Evolutionary conservation across 37 sponge, comb jelly and placozoan species (phyloP).

Genomic region (Hexactinellida sp.): DNA sequence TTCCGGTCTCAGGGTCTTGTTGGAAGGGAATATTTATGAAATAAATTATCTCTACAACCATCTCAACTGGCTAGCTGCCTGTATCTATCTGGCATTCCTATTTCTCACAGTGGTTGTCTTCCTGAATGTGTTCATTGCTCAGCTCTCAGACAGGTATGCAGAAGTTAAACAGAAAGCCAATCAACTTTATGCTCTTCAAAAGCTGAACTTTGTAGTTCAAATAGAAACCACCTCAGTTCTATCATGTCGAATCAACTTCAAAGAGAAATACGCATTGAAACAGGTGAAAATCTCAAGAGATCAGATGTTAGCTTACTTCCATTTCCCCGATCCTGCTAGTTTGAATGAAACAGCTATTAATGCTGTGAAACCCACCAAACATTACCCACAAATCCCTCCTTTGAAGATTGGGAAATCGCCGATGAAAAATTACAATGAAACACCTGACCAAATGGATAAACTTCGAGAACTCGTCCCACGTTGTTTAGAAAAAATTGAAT

Average conservation of each 20-base stretch:
- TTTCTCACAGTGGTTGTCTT: not conserved
- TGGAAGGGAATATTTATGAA: not conserved
- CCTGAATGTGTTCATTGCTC: not conserved
- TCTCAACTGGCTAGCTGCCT: not conserved
- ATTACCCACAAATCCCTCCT: not conserved
- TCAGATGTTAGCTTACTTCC: not conserved
- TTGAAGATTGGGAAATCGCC: not conserved
- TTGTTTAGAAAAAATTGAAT: no score
- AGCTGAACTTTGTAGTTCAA: not conserved
- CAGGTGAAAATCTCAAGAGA: not conserved
- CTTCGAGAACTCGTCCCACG: no score
- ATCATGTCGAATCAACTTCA: not conserved
- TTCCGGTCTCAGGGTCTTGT: not conserved
- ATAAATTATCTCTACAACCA: not conserved
- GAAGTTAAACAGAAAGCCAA: not conserved
- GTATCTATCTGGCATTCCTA: not conserved
- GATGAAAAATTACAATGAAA: no score
- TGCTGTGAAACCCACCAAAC: not conserved
- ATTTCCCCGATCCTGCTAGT: not conserved
- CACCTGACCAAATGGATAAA: no score
- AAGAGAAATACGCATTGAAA: not conserved
- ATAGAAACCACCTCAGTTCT: not conserved
- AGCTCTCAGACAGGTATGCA: not conserved
- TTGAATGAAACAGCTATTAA: not conserved
- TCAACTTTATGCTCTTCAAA: not conserved